These are phyloP conservation scores for Clavelina lepadiformis DNA, from an alignment of 23 tunicate species.

Conservation along the genomic window DNA sequence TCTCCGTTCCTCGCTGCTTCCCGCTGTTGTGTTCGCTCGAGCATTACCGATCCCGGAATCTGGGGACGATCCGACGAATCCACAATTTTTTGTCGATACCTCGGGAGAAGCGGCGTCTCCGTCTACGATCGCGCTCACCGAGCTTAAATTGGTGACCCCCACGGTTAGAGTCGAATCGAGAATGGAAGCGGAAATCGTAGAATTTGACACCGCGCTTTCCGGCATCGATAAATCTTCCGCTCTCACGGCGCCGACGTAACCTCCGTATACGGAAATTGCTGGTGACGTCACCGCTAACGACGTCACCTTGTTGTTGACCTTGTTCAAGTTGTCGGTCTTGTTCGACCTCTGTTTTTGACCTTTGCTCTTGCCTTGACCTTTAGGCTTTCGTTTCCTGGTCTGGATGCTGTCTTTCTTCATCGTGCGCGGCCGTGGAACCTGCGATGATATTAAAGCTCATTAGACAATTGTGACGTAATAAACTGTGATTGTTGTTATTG, in stretches of 20 bases:
- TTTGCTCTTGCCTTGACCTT: constrained; percentile 69
- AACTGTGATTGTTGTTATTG: no score
- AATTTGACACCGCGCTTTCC: constrained; percentile 11
- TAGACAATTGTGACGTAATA: no score
- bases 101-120: constrained; percentile 16
- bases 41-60: constrained; percentile 45
- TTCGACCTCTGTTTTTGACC: constrained; percentile 1
- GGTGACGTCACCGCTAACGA: neutral
- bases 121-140: no score
- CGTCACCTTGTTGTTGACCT: neutral
- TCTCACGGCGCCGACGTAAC: neutral
- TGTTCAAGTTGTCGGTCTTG: constrained; percentile 2
- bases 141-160: neutral
- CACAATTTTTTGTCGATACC: neutral
- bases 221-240: constrained; percentile 9
- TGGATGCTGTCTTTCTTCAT: constrained; percentile 98
- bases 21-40: constrained; percentile 5
- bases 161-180: neutral
- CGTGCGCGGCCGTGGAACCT: constrained; percentile 82
- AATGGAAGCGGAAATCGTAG: constrained; percentile 10
- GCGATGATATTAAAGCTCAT: neutral
- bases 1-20: constrained; percentile 2
- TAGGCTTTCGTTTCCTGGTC: constrained; percentile 88
- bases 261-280: neutral
- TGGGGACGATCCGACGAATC: constrained; percentile 26